A percentile compares a stretch with the other conserved stretches of the same genome.
Conservation (phyloP, 2,888 invertebrate genomes). For the Auanema sp. region DNA sequence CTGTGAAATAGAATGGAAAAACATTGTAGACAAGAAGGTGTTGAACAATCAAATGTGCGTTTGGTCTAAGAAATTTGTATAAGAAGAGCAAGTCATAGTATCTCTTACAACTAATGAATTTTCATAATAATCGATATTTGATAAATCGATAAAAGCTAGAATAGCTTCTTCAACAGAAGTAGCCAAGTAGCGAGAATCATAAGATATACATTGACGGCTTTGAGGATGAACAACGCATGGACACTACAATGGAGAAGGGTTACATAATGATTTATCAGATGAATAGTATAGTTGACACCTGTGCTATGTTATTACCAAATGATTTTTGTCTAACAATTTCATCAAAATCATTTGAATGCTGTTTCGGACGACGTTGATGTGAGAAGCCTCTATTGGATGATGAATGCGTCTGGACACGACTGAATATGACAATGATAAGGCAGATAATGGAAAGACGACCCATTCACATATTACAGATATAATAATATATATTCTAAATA, state of each 20-base stretch:
- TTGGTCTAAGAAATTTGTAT: conserved; percentile 37
- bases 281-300: too few species aligned
- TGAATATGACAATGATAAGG: too few species aligned
- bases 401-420: too few species aligned
- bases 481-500: too few species aligned
- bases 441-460: too few species aligned
- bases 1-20: conserved; percentile 48
- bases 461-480: too few species aligned
- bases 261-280: too few species aligned
- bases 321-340: too few species aligned
- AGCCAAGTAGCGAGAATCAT: conserved; percentile 56
- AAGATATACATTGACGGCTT: conserved; percentile 53
- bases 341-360: too few species aligned
- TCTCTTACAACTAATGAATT: neutral
- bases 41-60: conserved; percentile 44
- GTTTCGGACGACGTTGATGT: too few species aligned
- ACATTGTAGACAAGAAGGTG: conserved; percentile 54
- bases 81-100: neutral
- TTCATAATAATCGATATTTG: conserved; percentile 22
- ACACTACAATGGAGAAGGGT: conserved; percentile 42
- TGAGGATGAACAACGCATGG: conserved; percentile 58
- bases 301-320: too few species aligned
- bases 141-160: conserved; percentile 56
- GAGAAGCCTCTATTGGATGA: too few species aligned
- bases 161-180: conserved; percentile 58